Conservation (phyloP, 2,113 vertebrate species). For the Grus americana region DNA sequence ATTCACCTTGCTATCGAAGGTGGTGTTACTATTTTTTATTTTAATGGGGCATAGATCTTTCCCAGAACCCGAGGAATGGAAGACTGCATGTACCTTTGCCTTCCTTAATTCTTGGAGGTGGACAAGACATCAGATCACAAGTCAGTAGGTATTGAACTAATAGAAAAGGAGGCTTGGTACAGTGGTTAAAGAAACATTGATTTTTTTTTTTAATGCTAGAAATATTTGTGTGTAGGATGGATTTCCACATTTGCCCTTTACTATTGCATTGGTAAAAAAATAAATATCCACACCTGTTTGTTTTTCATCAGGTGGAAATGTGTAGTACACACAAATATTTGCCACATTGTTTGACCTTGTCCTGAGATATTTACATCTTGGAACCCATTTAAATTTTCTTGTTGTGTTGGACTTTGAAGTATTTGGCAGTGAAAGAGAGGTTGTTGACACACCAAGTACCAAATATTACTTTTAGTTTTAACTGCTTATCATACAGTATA, state of each 20-base stretch:
- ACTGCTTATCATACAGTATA: constrained; percentile 43
- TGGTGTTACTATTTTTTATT: not conserved
- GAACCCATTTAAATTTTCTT: constrained; percentile 65
- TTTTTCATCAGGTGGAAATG: constrained; percentile 50
- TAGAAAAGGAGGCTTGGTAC: not conserved
- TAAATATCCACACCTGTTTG: constrained; percentile 56
- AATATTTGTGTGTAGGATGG: constrained; percentile 7
- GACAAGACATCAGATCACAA: not conserved
- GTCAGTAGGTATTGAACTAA: not conserved
- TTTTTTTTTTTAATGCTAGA: constrained; percentile 16
- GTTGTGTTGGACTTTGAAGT: constrained; percentile 57
- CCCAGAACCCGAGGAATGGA: not conserved
- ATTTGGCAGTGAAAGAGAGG: constrained; percentile 63
- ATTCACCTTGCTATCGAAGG: not conserved
- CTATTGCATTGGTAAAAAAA: constrained; percentile 53
- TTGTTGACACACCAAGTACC: constrained; percentile 65
- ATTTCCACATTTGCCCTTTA: constrained; percentile 57
- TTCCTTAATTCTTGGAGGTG: not conserved
- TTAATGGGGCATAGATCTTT: not conserved
- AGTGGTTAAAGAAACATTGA: constrained; percentile 37
- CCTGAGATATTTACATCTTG: constrained; percentile 67
- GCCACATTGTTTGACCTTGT: constrained; percentile 73
- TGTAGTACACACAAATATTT: constrained; percentile 59
- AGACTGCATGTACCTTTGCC: not conserved
- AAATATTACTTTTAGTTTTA: constrained; percentile 56